Conservation (phyloP, 92 coral and sea anemone genomes). For the Heteractis magnifica region DNA sequence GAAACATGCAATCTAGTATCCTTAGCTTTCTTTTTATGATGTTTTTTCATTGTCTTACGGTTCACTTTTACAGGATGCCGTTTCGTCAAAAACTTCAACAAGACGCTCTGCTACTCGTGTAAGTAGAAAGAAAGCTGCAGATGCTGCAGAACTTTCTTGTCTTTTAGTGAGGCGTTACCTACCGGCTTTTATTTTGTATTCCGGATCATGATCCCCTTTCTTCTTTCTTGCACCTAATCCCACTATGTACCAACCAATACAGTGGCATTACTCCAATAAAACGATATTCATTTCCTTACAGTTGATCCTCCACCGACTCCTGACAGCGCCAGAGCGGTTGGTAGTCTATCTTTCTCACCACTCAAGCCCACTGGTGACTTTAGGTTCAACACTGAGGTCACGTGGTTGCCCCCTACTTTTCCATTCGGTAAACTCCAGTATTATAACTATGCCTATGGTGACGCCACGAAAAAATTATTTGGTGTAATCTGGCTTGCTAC, state of each 20-base stretch:
- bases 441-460: conserved; percentile 4
- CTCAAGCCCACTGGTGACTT: conserved; percentile 7
- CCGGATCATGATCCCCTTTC: no score
- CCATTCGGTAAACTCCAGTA: not conserved
- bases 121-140: conserved; percentile 1
- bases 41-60: no score
- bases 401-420: conserved; percentile 34
- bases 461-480: not conserved
- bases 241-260: not conserved
- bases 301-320: conserved; percentile 46
- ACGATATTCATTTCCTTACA: not conserved
- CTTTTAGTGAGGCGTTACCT: no score
- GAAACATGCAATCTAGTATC: no score
- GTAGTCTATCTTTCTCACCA: conserved; percentile 14
- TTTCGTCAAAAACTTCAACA: conserved; percentile 19
- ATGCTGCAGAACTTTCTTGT: not conserved
- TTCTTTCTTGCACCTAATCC: not conserved
- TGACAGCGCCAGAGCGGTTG: conserved; percentile 22
- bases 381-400: conserved; percentile 21
- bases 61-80: conserved; percentile 22
- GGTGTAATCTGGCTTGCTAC: conserved; percentile 17
- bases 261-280: not conserved
- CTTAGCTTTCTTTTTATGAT: no score
- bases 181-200: no score
- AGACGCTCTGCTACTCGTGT: conserved; percentile 29